Percentiles rank a stretch among this genome's conserved stretches.
Conservation (phyloP, 2,888 invertebrate genomes). For the Stenodema calcarata region DNA sequence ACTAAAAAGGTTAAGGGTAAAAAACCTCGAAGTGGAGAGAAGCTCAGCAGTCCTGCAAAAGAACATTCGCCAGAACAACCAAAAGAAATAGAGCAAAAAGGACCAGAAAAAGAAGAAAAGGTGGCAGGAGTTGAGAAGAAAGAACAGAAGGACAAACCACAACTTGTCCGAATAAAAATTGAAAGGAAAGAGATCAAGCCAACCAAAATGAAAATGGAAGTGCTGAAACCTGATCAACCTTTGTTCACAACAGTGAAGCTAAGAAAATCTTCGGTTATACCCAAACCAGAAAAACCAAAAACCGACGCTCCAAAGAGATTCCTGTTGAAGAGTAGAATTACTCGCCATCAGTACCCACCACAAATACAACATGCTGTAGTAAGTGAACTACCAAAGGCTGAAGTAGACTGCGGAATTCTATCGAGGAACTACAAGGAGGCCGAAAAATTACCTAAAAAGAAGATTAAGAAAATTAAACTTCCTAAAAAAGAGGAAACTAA, state of each 20-base stretch:
- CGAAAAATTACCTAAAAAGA: conserved; percentile 68
- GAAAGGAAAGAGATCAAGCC: conserved; percentile 56
- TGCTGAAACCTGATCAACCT: conserved; percentile 49
- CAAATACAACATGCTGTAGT: conserved; percentile 65
- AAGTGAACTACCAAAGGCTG: conserved; percentile 63
- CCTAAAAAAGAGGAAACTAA: conserved; percentile 61
- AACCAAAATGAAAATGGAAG: conserved; percentile 54
- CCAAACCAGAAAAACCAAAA: conserved; percentile 52
- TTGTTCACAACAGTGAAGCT: conserved; percentile 55
- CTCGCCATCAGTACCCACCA: conserved; percentile 66
- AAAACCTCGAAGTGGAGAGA: not conserved
- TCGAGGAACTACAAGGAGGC: conserved; percentile 77
- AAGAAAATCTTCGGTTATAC: conserved; percentile 52
- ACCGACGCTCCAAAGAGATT: conserved; percentile 50
- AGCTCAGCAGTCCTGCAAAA: conserved; percentile 55
- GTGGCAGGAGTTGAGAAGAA: conserved; percentile 45
- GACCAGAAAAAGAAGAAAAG: conserved; percentile 47
- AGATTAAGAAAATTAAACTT: conserved; percentile 62
- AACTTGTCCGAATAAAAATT: conserved; percentile 54
- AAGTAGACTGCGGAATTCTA: conserved; percentile 71
- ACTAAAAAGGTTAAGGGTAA: conserved; percentile 24
- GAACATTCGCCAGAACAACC: conserved; percentile 59
- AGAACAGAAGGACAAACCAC: conserved; percentile 55
- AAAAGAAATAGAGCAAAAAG: conserved; percentile 54
- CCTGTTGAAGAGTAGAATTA: conserved; percentile 55